Conservation (phyloP, 1,140 invertebrate genomes). For the Drosophila subpulchrella region DNA sequence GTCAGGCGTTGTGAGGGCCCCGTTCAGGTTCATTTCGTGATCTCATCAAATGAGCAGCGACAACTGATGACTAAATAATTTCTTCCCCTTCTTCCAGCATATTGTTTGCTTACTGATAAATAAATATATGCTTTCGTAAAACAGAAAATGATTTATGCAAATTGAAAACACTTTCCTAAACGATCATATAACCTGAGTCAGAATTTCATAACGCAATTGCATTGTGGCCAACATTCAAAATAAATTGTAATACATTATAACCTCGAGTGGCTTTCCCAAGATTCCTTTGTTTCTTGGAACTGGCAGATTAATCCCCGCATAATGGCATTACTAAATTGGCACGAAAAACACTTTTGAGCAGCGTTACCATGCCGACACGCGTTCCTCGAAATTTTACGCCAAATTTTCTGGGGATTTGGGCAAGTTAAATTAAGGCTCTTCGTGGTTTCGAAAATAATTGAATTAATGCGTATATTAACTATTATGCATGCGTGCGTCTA, state of each 20-base stretch:
- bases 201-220: neutral
- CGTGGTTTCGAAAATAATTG: constrained; percentile 18
- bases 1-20: constrained; percentile 1
- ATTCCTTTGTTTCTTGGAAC: neutral
- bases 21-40: constrained; percentile 35
- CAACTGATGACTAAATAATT: constrained; percentile 51
- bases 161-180: constrained; percentile 8
- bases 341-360: constrained; percentile 8
- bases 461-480: constrained; percentile 39
- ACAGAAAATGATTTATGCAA: constrained; percentile 39
- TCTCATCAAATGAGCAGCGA: constrained; percentile 37
- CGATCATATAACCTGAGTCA: constrained; percentile 14
- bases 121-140: constrained; percentile 1
- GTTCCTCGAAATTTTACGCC: constrained; percentile 1
- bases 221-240: constrained; percentile 23
- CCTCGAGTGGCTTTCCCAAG: neutral
- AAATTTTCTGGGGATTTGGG: constrained; percentile 17
- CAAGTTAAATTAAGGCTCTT: constrained; percentile 10
- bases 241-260: constrained; percentile 33
- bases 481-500: constrained; percentile 36
- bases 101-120: constrained; percentile 33
- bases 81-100: neutral
- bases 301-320: constrained; percentile 30
- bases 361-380: constrained; percentile 9
- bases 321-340: constrained; percentile 34